Conservation (phyloP, 1,140 invertebrate species). For the Maconellicoccus hirsutus region DNA sequence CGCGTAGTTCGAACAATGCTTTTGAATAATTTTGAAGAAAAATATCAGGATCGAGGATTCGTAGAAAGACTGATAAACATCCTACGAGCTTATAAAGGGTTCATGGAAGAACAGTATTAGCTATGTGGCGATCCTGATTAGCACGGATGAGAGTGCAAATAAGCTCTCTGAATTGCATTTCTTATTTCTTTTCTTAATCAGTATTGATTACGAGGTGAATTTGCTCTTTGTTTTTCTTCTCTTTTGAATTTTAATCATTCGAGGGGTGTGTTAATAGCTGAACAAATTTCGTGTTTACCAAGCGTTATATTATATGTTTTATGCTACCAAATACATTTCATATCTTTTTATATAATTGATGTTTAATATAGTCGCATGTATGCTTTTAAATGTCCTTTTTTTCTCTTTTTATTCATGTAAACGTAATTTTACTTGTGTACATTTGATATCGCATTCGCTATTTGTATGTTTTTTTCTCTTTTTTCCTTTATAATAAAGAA, state of each 20-base stretch:
- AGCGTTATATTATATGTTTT: neutral
- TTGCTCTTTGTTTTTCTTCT: neutral
- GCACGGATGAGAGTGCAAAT: no score
- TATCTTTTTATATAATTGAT: neutral
- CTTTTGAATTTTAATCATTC: neutral
- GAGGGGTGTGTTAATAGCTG: neutral
- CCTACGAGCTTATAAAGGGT: no score
- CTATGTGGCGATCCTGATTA: no score
- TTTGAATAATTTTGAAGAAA: no score
- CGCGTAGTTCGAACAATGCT: no score
- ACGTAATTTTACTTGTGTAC: neutral
- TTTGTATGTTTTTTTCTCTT: constrained; percentile 5
- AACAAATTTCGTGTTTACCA: constrained; percentile 9
- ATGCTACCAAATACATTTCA: constrained; percentile 4
- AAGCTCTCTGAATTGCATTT: neutral
- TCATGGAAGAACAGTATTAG: no score
- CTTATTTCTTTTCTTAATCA: neutral
- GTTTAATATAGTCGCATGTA: constrained; percentile 1
- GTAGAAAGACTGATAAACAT: no score
- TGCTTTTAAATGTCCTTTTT: constrained; percentile 5
- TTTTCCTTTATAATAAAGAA: constrained; percentile 6
- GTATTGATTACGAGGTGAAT: neutral
- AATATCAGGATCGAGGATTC: no score
- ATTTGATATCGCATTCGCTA: constrained; percentile 8
- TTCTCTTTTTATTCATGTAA: neutral